Evolutionary conservation across 2,797 vertebrate genomes (phyloP).

Genomic region (Sphaeramia orbicularis): DNA sequence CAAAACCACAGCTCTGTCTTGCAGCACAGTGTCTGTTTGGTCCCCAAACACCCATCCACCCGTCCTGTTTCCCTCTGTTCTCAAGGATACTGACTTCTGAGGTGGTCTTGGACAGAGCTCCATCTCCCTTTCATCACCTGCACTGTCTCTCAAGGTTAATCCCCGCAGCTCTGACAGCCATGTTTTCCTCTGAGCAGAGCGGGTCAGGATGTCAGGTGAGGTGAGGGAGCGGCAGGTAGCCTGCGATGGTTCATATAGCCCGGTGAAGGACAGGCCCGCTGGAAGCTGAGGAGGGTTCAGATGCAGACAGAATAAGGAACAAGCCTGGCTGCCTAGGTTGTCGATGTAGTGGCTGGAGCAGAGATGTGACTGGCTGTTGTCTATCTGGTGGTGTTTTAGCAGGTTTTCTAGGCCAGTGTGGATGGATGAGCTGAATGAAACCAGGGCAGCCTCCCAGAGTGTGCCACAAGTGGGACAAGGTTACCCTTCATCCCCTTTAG

Average conservation of each 20-base stretch:
- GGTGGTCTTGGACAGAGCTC: conserved; percentile 33
- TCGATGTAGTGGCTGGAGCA: conserved; percentile 19
- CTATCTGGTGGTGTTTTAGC: conserved; percentile 33
- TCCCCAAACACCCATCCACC: background rate
- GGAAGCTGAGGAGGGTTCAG: conserved; percentile 24
- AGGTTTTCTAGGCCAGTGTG: conserved; percentile 47
- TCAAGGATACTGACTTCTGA: conserved; percentile 34
- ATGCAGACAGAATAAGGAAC: conserved; percentile 54
- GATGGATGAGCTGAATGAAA: conserved; percentile 50
- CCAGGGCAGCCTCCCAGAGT: conserved; percentile 43
- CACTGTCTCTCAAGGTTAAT: conserved; percentile 68
- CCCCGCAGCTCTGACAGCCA: conserved; percentile 45
- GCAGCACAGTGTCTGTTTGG: background rate
- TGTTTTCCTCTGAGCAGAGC: conserved; percentile 31
- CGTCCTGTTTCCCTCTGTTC: background rate
- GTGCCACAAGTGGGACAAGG: conserved; percentile 62
- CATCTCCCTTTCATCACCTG: conserved; percentile 29
- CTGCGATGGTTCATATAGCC: conserved; percentile 30
- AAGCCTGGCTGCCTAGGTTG: background rate
- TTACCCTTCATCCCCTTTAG: conserved; percentile 32
- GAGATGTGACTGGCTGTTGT: conserved; percentile 38
- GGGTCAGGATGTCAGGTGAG: conserved; percentile 47
- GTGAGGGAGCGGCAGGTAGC: conserved; percentile 25
- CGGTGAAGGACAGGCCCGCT: conserved; percentile 42
- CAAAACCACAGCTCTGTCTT: background rate